These are phyloP conservation scores for Eledone cirrhosa DNA, from an alignment of 2,888 invertebrate genomes.

Conservation along the genomic window DNA sequence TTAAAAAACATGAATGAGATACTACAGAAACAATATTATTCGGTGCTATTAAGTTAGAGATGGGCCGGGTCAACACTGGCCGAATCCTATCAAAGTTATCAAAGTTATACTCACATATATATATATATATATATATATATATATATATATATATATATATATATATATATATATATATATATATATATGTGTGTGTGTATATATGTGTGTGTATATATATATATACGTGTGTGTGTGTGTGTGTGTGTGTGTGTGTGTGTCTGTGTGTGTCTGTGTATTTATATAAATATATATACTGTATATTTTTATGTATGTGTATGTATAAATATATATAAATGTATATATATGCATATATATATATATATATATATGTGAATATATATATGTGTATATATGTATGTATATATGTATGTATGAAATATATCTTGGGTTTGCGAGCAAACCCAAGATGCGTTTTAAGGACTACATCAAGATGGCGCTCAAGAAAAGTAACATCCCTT, in stretches of 20 bases:
- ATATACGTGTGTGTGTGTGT: not conserved
- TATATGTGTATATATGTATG: not conserved
- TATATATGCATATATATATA: constrained; percentile 1
- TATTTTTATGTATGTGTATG: not conserved
- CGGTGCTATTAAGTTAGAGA: no score
- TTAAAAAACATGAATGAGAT: no score
- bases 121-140: not conserved
- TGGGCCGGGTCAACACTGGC: no score
- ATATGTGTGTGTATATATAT: not conserved
- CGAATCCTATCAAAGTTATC: no score
- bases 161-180: not conserved
- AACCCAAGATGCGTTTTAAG: no score
- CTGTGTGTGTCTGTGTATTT: no score
- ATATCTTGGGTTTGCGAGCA: no score
- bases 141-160: not conserved
- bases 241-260: not conserved
- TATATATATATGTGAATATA: not conserved
- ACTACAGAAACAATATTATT: no score
- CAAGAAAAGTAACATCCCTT: no score
- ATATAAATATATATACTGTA: no score
- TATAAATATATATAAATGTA: not conserved
- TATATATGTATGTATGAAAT: not conserved
- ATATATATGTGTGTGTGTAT: not conserved
- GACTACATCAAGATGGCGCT: no score
- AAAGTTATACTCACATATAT: no score